Base-by-base conservation (phyloP, 2,113 vertebrate species). In the Ursus arctos region DNA sequence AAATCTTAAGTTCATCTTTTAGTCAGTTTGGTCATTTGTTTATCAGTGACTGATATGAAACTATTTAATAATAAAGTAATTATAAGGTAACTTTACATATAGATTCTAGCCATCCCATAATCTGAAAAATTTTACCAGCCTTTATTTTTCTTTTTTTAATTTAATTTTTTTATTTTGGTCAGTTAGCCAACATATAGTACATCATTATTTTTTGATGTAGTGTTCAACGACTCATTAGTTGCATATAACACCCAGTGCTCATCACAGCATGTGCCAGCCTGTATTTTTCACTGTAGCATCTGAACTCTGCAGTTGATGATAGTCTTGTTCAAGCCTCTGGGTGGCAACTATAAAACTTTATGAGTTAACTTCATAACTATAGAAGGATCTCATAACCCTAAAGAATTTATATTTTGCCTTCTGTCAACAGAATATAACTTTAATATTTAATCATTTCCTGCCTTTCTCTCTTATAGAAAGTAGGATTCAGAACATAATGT, bases 371-470 rank as follows among this genome's bases (percentile, higher is more conserved):
- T 97, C 7, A 6, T 84, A 92, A 72, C n/a, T 79, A 7, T 59
- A 90, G 67, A 92, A 83, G 36, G 13, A 10, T 90, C 43, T 97
- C 49, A 97, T 71, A 51, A 92, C 18, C 76, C 43, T 92, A 31
- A 96, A 92, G 67, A 97, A 85, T 96, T 94, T 93, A 16, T 92
- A 26, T 96, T 88, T 97, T 97, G 33, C 80, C 40, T 91, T 97
- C 14, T 91, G 43, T 61, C 61, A 96, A 85, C 47, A 88, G 12
- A 96, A 86, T 47, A 24, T 72, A 88, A 85, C 43, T 92, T 97
- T 84, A 69, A 65, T 74, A 77, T 94, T 97, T 87, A 80, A 92
- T 86, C 53, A 92, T 97, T 96, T 83, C 61, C 55, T 91, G 22
- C 40, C 91, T 49, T 87, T 97, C 33, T 65, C 3, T 83, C 13